Percentiles rank a stretch among this genome's conserved stretches.
These are phyloP conservation scores for Macrosoma leucophasiata DNA, from an alignment of 2,888 invertebrate species.

Conservation along the genomic window DNA sequence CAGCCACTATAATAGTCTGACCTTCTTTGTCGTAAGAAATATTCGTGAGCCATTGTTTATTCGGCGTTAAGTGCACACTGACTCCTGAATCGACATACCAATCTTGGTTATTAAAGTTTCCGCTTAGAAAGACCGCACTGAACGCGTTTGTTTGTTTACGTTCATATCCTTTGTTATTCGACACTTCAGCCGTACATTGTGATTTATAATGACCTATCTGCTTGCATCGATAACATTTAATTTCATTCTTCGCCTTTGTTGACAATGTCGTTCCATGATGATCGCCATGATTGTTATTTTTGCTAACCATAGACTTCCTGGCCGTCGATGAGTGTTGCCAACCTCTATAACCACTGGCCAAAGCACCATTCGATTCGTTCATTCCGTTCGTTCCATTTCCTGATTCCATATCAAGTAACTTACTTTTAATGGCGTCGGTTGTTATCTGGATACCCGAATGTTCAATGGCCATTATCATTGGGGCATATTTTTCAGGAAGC, in stretches of 20 bases:
- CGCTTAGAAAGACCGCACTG: too few species aligned
- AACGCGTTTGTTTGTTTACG: too few species aligned
- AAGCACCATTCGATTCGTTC: too few species aligned
- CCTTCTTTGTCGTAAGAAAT: slow-evolving; percentile 10
- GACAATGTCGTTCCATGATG: neutral
- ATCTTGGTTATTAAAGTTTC: neutral
- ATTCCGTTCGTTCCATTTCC: too few species aligned
- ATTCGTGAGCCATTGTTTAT: too few species aligned
- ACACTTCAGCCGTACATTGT: neutral
- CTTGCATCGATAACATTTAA: neutral
- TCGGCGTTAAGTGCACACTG: slow-evolving; percentile 12
- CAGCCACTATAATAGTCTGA: slow-evolving; percentile 27
- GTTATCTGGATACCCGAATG: slow-evolving; percentile 4
- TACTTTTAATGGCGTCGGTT: slow-evolving; percentile 3
- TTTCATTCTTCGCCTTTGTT: too few species aligned
- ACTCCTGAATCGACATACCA: neutral
- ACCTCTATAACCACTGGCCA: neutral
- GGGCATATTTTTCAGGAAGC: slow-evolving; percentile 13
- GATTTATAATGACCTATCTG: neutral
- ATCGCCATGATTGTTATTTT: slow-evolving; percentile 1
- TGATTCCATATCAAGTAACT: neutral
- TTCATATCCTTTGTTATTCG: neutral
- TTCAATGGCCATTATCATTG: slow-evolving; percentile 6
- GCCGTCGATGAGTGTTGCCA: neutral
- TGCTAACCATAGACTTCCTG: neutral